Evolutionary conservation across 2,113 vertebrate species (phyloP), one percentile per base, ranked within the genome.

Genomic region (Neogale vison): DNA sequence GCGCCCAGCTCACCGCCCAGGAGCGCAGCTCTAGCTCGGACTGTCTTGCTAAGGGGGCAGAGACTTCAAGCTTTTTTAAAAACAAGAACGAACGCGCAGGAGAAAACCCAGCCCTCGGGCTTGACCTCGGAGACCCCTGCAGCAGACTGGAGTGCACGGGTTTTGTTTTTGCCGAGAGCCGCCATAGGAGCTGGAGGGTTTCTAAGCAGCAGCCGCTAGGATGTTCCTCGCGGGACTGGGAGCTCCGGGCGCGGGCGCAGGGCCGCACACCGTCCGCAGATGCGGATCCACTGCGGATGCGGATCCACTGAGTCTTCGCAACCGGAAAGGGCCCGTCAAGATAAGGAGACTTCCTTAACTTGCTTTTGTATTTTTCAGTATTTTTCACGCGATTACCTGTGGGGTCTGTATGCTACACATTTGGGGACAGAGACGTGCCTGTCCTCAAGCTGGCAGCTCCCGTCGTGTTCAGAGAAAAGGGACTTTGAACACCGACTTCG

Each of bases 151-250:
- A 47, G 8, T 3, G 6, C 85, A 85, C 63, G 88, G 85, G 55
- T 63, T 88, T 96, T 94, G 69, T 61, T 89, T 93, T 59, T 67
- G 88, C 55, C 85, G 50, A 86, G 85, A 88, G 80, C 80, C 1
- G 0, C 5, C 21, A 45, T 3, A 26, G 4, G 31, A 24, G 47
- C n/a, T 13, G 26, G 52, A 57, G 34, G 61, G 63, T 67, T 1
- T 36, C 82, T 36, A 39, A 81, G 50, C 23, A 7, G 9, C 3
- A 13, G 39, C n/a, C 13, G 0, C 69, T 55, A 7, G 50, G 77
- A 39, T 0, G 0, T 50, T 57, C 50, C 39, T n/a, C 14, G 4
- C 0, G 31, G 50, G 80, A 17, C 57, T 0, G n/a, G 26, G 61
- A 8, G 29, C 18, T 24, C 72, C 20, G 39, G 26, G 14, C 34